Evolutionary conservation across 1,140 invertebrate species (phyloP), one percentile per base, ranked within the genome.

Genomic region (Bombus difficillimus): DNA sequence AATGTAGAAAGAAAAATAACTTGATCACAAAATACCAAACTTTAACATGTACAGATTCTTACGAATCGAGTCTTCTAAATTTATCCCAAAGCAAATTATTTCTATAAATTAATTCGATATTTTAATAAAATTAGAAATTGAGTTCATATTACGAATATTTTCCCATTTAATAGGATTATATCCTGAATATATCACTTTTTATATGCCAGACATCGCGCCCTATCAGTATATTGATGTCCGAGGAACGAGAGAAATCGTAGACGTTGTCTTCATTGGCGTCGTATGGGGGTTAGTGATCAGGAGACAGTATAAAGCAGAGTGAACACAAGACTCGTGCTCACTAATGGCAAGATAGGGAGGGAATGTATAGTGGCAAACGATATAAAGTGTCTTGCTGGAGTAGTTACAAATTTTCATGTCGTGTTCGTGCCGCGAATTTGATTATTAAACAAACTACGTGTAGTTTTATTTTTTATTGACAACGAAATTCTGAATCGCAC

Each of bases 271-370:
- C 53, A 18, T 34, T 66, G 41, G 73, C 47, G 47, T 80, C 68
- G 77, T 81, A 77, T 62, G 88, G 79, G 86, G 71, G 78, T 89
- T 82, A 87, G 53, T 78, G 83, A 81, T 68, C 73, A 80, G 74
- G 85, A 78, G 89, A 82, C 74, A 22, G 82, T 90, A 90, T 90
- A 90, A 90, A 90, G 47, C 62, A 80, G 82, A 89, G 85, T 47
- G 88, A 79, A 82, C 10, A 81, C 53, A 85, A 37, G 68, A 37
- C n/a, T 75, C 57, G 13, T 74, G 81, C 85, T 81, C 89, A 90
- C 59, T 90, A 87, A 82, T 81, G 75, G 84, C 81, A 75, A 81
- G 88, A 87, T 72, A 87, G 59, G 69, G 78, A 89, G 74, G 73
- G 68, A 89, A 68, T 69, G 71, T 73, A 62, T 75, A 25, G n/a